phyloP scores from a whole-genome alignment of 2,113 vertebrate species.

The Panurus biarmicus region DNA sequence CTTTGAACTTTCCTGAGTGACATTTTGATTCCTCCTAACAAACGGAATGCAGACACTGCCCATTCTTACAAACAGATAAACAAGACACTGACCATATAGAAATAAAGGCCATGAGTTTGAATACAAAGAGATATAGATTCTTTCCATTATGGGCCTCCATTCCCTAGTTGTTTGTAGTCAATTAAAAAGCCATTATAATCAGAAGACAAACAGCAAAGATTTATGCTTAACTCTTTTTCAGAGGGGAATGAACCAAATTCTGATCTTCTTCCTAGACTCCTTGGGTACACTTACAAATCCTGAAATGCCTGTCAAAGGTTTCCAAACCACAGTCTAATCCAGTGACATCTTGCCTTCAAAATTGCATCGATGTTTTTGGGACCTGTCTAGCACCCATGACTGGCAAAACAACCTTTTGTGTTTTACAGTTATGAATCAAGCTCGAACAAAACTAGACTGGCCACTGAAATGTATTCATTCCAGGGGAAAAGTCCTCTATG shows the following conservation, averaged over 20 bases:
- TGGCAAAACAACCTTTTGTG: background rate
- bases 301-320: background rate
- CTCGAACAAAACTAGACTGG: background rate
- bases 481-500: background rate
- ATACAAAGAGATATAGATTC: background rate
- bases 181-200: background rate
- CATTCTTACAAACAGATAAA: background rate
- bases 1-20: background rate
- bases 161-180: background rate
- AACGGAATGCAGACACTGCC: background rate
- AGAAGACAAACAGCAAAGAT: background rate
- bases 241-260: background rate
- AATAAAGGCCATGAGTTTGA: background rate
- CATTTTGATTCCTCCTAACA: background rate
- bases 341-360: background rate
- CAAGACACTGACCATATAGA: background rate
- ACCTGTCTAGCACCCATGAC: background rate
- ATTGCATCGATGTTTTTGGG: background rate
- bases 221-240: background rate
- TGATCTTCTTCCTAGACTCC: background rate
- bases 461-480: background rate
- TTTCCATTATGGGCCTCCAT: background rate
- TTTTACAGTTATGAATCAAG: background rate
- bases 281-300: background rate
- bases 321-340: background rate